Evolutionary conservation across 2,113 vertebrate genomes (phyloP).

Genomic region (Climacteris rufus): DNA sequence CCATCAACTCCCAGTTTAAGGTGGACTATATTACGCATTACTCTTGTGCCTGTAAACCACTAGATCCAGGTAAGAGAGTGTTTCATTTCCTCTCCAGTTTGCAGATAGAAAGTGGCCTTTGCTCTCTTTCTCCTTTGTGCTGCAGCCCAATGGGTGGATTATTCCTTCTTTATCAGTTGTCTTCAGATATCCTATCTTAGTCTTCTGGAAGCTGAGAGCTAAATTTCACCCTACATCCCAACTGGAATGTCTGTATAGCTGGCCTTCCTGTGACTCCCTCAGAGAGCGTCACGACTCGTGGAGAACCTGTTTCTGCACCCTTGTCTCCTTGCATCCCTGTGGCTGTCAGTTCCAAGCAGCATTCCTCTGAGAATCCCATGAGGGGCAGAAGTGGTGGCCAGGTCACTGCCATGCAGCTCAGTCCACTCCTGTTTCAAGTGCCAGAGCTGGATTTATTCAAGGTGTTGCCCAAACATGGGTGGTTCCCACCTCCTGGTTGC

Average conservation of each 20-base stretch:
- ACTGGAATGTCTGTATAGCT: not conserved
- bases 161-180: not conserved
- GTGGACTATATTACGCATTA: conserved; percentile 83
- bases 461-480: not conserved
- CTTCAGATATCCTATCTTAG: not conserved
- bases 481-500: not conserved
- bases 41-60: conserved; percentile 86
- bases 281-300: not conserved
- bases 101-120: not conserved
- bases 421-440: not conserved
- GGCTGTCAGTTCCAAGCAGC: not conserved
- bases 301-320: not conserved
- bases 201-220: not conserved
- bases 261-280: not conserved
- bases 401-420: not conserved
- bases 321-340: not conserved
- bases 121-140: not conserved
- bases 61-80: conserved; percentile 74
- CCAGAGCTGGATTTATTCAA: not conserved
- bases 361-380: not conserved
- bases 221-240: not conserved
- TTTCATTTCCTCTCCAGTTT: not conserved
- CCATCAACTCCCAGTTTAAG: conserved; percentile 86
- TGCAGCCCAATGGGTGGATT: not conserved
- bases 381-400: not conserved